Evolutionary conservation across 2,797 vertebrate genomes (phyloP).

Genomic region (Cygnus olor): DNA sequence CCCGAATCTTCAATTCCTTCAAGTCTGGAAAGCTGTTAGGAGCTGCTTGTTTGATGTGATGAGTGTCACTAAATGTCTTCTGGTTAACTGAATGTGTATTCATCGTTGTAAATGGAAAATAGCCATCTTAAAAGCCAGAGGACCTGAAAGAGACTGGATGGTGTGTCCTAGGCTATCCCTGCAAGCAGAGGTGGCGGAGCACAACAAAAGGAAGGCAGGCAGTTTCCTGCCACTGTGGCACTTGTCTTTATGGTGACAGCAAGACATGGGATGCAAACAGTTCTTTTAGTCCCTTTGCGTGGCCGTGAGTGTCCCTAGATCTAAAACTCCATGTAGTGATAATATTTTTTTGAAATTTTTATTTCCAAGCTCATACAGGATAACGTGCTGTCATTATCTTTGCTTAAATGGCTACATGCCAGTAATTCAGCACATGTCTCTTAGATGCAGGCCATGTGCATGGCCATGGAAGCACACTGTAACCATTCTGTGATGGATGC

Average conservation of each 20-base stretch:
- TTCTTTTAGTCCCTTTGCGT: neutral
- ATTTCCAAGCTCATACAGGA: neutral
- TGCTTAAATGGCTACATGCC: neutral
- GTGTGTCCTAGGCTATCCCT: neutral
- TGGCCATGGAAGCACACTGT: fast-evolving
- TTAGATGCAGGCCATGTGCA: neutral
- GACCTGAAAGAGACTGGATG: neutral
- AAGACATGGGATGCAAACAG: neutral
- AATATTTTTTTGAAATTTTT: neutral
- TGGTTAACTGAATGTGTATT: neutral
- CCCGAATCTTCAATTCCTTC: neutral
- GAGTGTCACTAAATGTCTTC: neutral
- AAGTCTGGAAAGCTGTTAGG: neutral
- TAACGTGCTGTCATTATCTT: neutral
- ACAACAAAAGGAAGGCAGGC: neutral
- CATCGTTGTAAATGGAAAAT: neutral
- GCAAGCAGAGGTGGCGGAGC: neutral
- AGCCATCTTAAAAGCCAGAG: neutral
- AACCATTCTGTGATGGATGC: too few species aligned
- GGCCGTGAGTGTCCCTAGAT: neutral
- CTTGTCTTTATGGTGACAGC: neutral
- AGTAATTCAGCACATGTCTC: neutral
- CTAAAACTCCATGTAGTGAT: neutral
- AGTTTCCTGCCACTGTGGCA: neutral
- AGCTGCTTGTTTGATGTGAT: neutral